Conservation (phyloP, 2,888 invertebrate species). For the Anodontia alba region DNA sequence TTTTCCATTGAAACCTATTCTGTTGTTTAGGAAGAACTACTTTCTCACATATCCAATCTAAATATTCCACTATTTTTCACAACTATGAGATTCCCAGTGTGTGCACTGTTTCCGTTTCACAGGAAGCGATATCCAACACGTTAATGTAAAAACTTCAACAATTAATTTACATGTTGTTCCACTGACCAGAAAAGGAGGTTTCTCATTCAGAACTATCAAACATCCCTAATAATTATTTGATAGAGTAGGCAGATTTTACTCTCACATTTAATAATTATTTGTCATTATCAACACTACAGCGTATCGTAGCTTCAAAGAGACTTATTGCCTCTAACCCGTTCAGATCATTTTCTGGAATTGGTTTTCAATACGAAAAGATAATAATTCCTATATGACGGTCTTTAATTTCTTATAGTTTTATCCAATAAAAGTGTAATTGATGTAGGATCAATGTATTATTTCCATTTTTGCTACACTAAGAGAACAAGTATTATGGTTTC, state of each 20-base stretch:
- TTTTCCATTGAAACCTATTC: not conserved
- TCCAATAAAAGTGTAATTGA: too few species aligned
- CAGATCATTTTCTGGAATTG: too few species aligned
- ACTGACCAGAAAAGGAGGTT: not conserved
- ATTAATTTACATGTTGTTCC: not conserved
- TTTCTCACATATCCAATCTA: not conserved
- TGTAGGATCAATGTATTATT: too few species aligned
- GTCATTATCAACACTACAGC: too few species aligned
- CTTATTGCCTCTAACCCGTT: too few species aligned
- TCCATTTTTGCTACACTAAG: too few species aligned
- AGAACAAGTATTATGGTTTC: too few species aligned
- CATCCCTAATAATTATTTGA: not conserved
- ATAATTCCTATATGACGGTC: too few species aligned
- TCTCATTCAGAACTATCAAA: not conserved
- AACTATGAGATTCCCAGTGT: not conserved
- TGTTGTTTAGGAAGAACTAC: not conserved
- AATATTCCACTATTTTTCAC: not conserved
- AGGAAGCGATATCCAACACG: not conserved
- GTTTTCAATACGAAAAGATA: too few species aligned
- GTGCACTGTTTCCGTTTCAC: not conserved
- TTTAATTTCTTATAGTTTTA: too few species aligned
- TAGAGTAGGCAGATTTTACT: not conserved
- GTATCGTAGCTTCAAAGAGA: too few species aligned
- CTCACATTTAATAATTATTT: too few species aligned
- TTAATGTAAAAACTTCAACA: not conserved